Evolutionary conservation across 2,113 vertebrate genomes (phyloP), one percentile per base, ranked within the genome.

Genomic region (Mastomys coucha): DNA sequence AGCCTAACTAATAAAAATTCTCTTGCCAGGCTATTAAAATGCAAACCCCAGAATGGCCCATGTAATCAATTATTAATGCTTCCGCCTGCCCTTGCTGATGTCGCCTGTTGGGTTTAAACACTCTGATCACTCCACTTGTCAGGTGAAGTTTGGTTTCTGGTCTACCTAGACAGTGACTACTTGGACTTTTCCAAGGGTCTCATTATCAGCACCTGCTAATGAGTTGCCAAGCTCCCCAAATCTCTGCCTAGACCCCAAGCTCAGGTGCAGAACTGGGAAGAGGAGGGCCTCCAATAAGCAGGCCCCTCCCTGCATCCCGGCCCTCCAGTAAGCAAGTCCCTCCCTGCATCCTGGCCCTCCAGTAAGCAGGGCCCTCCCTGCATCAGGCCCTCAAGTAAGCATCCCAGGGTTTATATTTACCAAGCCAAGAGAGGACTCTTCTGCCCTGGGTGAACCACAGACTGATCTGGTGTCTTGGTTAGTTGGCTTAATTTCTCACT

Each of bases 81-180:
- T 97, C 96, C 16, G 49, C 42, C 80, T 91, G 97, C 97, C 98
- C 98, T 98, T 92, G 97, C 98, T 96, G 96, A 97, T 98, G 98
- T 97, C 93, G 94, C 95, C 97, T 98, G 95, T 97, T 98, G 98
- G 98, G 94, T 97, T 98, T 98, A 97, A 98, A 96, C 97, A 97
- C 33, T 65, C 98, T 98, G 98, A 98, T 98, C 98, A 97, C 97
- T 97, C 90, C 91, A 91, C 98, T 98, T 98, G 98, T 98, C 98
- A 98, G 98, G 97, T 98, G 95, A 97, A 97, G 96, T 97, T 98
- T 96, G 98, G 97, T 89, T 96, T 98, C 96, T 95, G 95, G 96
- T 96, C 97, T 97, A 97, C 98, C 97, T 98, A 97, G 97, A 98
- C 97, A 98, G 86, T 94, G 81, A 96, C 96, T 92, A 91, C 96